Percentiles rank a stretch among this genome's conserved stretches.
phyloP scores from a whole-genome alignment of 2,113 vertebrate genomes.

The Cyanoramphus novaezelandiae region DNA sequence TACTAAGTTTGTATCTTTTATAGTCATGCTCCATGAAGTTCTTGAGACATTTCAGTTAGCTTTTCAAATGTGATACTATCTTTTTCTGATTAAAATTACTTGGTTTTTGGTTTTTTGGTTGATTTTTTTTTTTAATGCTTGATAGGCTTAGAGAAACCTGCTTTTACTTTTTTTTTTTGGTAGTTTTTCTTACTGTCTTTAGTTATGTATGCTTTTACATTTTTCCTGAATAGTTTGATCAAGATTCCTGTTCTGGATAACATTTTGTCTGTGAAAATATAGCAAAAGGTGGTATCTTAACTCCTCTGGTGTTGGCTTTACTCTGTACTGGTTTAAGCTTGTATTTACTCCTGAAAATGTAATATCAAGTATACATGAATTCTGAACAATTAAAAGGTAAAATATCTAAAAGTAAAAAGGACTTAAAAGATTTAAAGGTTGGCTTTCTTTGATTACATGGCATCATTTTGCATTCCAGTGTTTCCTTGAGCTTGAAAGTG shows the following conservation, averaged over 20 bases:
- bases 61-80: neutral
- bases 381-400: neutral
- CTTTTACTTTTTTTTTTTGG: neutral
- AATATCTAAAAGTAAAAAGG: neutral
- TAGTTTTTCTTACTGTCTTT: neutral
- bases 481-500: neutral
- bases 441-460: neutral
- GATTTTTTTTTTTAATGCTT: neutral
- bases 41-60: neutral
- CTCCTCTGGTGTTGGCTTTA: neutral
- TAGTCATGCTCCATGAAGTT: neutral
- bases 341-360: neutral
- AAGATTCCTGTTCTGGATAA: neutral
- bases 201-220: neutral
- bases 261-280: neutral
- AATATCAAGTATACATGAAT: neutral
- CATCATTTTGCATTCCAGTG: neutral
- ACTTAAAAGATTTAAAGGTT: neutral
- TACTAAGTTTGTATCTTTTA: neutral
- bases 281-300: neutral
- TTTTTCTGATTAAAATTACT: neutral
- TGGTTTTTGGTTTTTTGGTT: neutral
- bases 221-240: neutral
- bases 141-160: neutral
- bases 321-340: neutral